Conservation (phyloP, 2,113 vertebrate genomes). For the Aspidoscelis tigris region DNA sequence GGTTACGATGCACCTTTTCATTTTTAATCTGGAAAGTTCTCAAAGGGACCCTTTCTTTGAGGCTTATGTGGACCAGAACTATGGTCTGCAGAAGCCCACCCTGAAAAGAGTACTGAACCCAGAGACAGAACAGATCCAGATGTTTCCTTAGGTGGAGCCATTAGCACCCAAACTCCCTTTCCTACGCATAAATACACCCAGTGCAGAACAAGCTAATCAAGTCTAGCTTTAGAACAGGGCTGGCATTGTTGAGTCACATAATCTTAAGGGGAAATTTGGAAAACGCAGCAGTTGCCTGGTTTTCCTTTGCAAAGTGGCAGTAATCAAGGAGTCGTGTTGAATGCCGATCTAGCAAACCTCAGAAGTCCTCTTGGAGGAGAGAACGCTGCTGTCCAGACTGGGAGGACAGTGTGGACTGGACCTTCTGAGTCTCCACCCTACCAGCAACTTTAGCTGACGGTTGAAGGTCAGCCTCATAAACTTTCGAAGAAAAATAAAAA, state of each 20-base stretch:
- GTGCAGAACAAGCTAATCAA: conserved; percentile 27
- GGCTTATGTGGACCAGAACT: neutral
- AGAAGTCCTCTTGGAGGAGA: neutral
- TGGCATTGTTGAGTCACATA: neutral
- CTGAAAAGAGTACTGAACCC: conserved; percentile 60
- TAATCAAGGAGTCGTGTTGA: neutral
- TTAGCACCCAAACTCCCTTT: neutral
- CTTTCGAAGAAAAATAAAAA: conserved; percentile 2
- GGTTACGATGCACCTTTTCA: neutral
- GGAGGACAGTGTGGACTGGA: neutral
- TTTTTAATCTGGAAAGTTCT: conserved; percentile 25
- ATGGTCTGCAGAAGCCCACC: conserved; percentile 19
- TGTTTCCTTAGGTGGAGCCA: conserved; percentile 60
- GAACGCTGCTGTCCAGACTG: neutral
- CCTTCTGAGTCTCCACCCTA: neutral
- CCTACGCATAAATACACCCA: conserved; percentile 18
- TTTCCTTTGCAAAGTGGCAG: neutral
- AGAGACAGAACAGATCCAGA: conserved; percentile 59
- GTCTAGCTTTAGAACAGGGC: conserved; percentile 47
- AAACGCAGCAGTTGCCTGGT: conserved; percentile 13
- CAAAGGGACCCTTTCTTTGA: conserved; percentile 40
- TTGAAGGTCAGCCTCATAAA: neutral
- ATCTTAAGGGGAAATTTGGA: conserved; percentile 37
- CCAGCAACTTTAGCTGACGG: neutral
- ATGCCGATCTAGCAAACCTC: neutral